phyloP scores from a whole-genome alignment of 2,113 vertebrate genomes.

The Phaetusa simplex region DNA sequence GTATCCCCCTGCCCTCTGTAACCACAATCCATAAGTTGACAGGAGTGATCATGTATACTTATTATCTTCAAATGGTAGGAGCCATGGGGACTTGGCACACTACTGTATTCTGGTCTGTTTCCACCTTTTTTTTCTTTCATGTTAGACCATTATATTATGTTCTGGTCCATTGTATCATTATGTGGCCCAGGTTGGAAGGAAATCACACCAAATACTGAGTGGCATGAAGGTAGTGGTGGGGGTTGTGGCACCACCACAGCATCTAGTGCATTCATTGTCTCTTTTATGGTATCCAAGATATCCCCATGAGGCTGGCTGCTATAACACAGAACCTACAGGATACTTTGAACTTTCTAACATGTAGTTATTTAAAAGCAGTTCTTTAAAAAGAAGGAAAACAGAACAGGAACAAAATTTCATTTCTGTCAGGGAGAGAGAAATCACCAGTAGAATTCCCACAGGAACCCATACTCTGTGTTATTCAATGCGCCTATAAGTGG shows the following conservation, averaged over 20 bases:
- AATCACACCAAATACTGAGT: too few relatives aligned
- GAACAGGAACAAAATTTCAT: not conserved
- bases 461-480: not conserved
- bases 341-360: not conserved
- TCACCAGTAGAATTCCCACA: not conserved
- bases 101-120: too few relatives aligned
- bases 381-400: not conserved
- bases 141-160: too few relatives aligned
- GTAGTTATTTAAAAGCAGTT: not conserved
- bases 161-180: too few relatives aligned
- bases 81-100: too few relatives aligned
- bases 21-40: not conserved
- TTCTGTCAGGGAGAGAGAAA: not conserved
- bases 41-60: not conserved
- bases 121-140: too few relatives aligned
- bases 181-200: too few relatives aligned
- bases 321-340: not conserved
- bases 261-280: not conserved
- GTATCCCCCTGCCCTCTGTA: not conserved
- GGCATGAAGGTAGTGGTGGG: too few relatives aligned
- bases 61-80: too few relatives aligned
- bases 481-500: not conserved
- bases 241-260: too few relatives aligned
- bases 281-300: not conserved
- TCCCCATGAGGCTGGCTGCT: not conserved